Evolutionary conservation across 2,888 invertebrate genomes (phyloP), one percentile per base, ranked within the genome.

Genomic region (Eremobia ochroleuca): DNA sequence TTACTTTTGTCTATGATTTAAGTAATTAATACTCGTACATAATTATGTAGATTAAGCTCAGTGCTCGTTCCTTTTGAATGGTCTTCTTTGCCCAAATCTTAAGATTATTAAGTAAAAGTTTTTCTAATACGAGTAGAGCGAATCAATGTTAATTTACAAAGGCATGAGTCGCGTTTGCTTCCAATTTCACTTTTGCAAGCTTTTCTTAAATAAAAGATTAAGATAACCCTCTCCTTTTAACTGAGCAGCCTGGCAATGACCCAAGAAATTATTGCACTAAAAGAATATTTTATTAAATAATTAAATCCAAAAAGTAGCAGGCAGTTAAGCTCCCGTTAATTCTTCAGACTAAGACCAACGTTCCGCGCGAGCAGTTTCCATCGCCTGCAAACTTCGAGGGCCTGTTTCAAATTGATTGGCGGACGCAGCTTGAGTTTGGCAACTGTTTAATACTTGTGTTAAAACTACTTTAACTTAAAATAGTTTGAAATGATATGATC

Each of bases 361-460:
- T 71, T 79, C 68, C 72, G n/a, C 59, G 59, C 68, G 70, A 77
- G 67, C 52, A 76, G 77, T 71, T 85, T 59, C 59, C 49, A 55
- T 34, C 62, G 70, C 73, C 52, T 62, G 58, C 62, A 77, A 79
- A 71, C 76, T 82, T 82, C 34, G 59, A 67, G 69, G 46, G 58
- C 66, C 52, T 77, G 74, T 76, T 84, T 87, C 68, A 78, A 85
- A 85, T 79, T 70, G 72, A 62, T 40, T 77, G 73, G 62, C 62
- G 70, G 73, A 68, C 55, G n/a, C 49, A 72, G 73, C 62, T 76
- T 74, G n/a, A 85, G 76, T 81, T 83, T 40, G 58, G 72, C 40
- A 65, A 68, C 71, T 49, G 68, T 73, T 77, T 85, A 79, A 77
- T 72, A 75, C 77, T 84, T 72, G 46, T 72, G 46, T 68, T 80